Evolutionary conservation across 2,888 invertebrate genomes (phyloP), one percentile per base, ranked within the genome.

Genomic region (Acronicta psi): DNA sequence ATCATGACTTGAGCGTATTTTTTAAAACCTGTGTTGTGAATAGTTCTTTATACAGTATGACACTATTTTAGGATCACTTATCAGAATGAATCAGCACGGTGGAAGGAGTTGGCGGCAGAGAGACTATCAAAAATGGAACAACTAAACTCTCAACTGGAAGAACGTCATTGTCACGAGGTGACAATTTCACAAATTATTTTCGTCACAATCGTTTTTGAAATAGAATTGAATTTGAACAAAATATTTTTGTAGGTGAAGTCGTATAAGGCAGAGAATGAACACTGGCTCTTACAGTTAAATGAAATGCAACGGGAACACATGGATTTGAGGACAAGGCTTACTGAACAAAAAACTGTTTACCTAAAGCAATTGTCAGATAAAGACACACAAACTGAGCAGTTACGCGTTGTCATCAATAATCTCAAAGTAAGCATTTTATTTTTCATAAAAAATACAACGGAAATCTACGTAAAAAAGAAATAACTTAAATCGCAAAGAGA

Each of bases 101-200:
- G 97, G 97, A 95, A 96, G 80, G 91, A 92, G 43, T 90, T 96
- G 69, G 96, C 97, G 6, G 93, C 95, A 53, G 96, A 96, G 82
- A 93, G 96, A 77, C 86, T 96, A 7, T 89, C 93, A 23, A 95
- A 96, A 81, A 95, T 96, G 93, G 96, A 96, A 79, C 93, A 94
- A 43, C 86, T 95, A 44, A 93, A 94, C 75, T 88, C 91, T 46
- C 95, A 96, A 79, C 82, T 96, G 46, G 95, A 96, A 75, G 95
- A 95, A 63, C 94, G 96, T 52, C 96, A 96, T 81, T 93, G 93
- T 72, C 93, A 94, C 64, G 96, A 96, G 86, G 93, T 93, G 57
- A 80, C 65, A 4, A 42, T 42, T 25, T 14, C 1, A 5, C 6
- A 31, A 25, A 13, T 31, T 29, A 0, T 13, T 7, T 5, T 16